These are phyloP conservation scores for Hippocampus mohnikei DNA, from an alignment of 2,113 vertebrate species.

Conservation along the genomic window DNA sequence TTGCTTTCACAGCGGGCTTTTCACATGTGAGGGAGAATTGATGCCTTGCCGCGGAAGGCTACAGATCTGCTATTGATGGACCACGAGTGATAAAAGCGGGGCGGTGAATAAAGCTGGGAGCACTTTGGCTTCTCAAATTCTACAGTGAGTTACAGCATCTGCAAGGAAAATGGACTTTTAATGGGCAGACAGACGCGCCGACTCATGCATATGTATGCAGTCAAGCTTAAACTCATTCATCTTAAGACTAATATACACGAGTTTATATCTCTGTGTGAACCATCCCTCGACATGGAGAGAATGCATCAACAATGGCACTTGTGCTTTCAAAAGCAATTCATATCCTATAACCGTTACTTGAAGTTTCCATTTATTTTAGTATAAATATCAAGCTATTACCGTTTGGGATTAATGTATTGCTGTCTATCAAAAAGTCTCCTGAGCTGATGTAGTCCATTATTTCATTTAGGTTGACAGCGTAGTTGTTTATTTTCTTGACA, in stretches of 20 bases:
- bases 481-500: constrained; percentile 22
- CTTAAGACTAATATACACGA: neutral
- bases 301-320: constrained; percentile 38
- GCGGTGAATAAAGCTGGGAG: constrained; percentile 1
- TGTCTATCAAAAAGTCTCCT: constrained; percentile 46
- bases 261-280: constrained; percentile 13
- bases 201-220: constrained; percentile 27
- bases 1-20: constrained; percentile 15
- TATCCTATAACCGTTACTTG: constrained; percentile 40
- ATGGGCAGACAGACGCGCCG: constrained; percentile 21
- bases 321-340: constrained; percentile 58
- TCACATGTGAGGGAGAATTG: constrained; percentile 4
- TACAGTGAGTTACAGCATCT: constrained; percentile 21
- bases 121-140: constrained; percentile 5
- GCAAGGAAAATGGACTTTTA: constrained; percentile 41
- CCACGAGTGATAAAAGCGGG: constrained; percentile 18
- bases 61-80: constrained; percentile 35
- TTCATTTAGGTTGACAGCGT: constrained; percentile 43
- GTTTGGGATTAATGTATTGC: constrained; percentile 54
- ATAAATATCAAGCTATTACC: constrained; percentile 58
- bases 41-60: constrained; percentile 4
- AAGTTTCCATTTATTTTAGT: constrained; percentile 52
- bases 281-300: constrained; percentile 10
- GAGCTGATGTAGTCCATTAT: constrained; percentile 50
- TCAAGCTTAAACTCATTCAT: neutral